Conservation (phyloP, 2,113 vertebrate species). For the Verasper variegatus region DNA sequence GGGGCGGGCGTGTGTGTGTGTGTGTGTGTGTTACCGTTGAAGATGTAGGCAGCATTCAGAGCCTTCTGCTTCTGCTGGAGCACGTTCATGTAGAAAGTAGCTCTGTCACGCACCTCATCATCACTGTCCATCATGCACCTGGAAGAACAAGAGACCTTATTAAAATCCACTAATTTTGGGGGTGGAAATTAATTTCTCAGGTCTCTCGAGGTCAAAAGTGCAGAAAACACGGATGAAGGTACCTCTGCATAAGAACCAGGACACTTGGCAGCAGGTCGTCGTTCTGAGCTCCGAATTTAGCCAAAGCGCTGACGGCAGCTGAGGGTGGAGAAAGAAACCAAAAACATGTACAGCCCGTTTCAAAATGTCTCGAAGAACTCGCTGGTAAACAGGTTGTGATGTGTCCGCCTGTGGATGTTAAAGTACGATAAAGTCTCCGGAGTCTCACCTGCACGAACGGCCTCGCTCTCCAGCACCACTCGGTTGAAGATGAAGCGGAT, state of each 20-base stretch:
- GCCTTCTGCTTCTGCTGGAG: slow-evolving; percentile 95
- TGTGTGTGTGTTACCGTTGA: slow-evolving; percentile 84
- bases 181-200: neutral
- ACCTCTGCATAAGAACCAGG: slow-evolving; percentile 96
- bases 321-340: neutral
- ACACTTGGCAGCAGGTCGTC: slow-evolving; percentile 95
- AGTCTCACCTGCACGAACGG: slow-evolving; percentile 91
- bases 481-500: slow-evolving; percentile 99
- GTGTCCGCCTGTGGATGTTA: too few relatives aligned
- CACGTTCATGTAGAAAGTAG: slow-evolving; percentile 96
- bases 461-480: slow-evolving; percentile 97
- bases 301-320: slow-evolving; percentile 97
- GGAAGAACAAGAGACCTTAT: neutral
- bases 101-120: slow-evolving; percentile 96
- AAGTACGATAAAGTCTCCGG: too few relatives aligned
- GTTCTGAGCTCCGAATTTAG: slow-evolving; percentile 98
- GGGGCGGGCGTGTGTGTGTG: neutral
- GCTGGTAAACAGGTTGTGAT: too few relatives aligned
- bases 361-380: neutral
- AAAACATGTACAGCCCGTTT: neutral
- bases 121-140: slow-evolving; percentile 99
- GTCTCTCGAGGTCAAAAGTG: too few relatives aligned
- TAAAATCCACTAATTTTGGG: neutral
- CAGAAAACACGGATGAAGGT: neutral
- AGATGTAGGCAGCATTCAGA: slow-evolving; percentile 95